Evolutionary conservation across 2,113 vertebrate genomes (phyloP), one percentile per base, ranked within the genome.

Genomic region (Dolichotis patagonum): DNA sequence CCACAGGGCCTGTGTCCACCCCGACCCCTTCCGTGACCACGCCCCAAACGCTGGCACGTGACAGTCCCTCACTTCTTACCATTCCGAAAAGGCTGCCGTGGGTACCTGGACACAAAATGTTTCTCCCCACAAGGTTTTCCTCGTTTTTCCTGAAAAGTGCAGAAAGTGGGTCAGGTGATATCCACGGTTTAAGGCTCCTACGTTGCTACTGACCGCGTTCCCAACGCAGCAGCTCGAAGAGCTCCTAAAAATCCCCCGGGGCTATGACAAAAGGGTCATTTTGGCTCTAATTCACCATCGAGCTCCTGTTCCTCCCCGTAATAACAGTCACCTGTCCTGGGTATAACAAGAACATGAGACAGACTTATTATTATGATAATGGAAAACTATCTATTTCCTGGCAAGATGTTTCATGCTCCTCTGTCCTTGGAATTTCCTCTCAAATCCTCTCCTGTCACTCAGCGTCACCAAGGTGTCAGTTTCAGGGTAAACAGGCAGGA

Each of bases 401-500:
- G 95, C 1, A 62, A 93, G 96, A 87, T 26, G 85, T 96, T 97
- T 98, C 96, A 73, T 88, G 98, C 97, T 96, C 97, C 97, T 43
- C 0, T 84, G 95, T 94, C 12, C 97, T 96, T 96, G 96, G 95
- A 96, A 96, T 97, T 94, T 67, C 95, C 97, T 97, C 85, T 97
- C 92, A 30, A 2, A 93, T 96, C 32, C 58, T 56, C 88, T 49
- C 63, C 97, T 4, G 82, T 97, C 96, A 0, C 92, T 98, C 81
- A 88, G 86, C 5, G 93, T 96, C 97, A 98, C 96, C 4, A 94
- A 89, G 0, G 86, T 93, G 98, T 86, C 98, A 85, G 85, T 7
- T 96, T 96, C 96, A 94, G 98, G 96, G 98, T 91, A 97, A 97
- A 97, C 14, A 92, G 97, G 97, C 97, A 94, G 88, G 95, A 96